Conservation (phyloP, 2,113 vertebrate species). For the Numenius arquata region DNA sequence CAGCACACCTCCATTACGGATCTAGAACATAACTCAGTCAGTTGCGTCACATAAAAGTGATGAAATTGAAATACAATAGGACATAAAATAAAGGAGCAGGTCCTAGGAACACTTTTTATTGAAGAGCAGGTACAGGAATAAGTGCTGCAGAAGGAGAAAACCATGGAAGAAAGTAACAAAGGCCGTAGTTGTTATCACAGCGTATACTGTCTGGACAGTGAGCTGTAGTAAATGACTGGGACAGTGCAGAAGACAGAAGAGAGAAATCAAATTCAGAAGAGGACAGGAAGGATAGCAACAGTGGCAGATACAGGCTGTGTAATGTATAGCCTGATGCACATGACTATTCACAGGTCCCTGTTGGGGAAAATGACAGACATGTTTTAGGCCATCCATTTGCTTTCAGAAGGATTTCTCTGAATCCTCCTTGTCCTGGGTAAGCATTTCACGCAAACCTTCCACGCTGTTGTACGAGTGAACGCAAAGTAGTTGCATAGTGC, state of each 20-base stretch:
- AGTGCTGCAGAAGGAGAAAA: neutral
- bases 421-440: neutral
- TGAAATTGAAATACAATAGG: neutral
- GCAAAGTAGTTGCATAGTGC: neutral
- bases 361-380: neutral
- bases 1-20: neutral
- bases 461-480: accelerated
- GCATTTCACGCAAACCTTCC: neutral
- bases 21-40: neutral
- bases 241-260: neutral
- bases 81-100: neutral
- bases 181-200: neutral
- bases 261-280: neutral
- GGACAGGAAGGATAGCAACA: neutral
- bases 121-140: neutral
- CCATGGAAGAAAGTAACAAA: neutral
- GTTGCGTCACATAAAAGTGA: accelerated
- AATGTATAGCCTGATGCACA: neutral
- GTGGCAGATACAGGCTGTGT: neutral
- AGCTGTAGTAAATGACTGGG: neutral
- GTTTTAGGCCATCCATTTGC: neutral
- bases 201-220: neutral
- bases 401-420: neutral
- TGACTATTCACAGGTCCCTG: neutral
- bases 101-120: neutral